Base-by-base conservation (phyloP, 1,140 invertebrate genomes). In the fruit fly (Drosophila melanogaster) region DNA sequence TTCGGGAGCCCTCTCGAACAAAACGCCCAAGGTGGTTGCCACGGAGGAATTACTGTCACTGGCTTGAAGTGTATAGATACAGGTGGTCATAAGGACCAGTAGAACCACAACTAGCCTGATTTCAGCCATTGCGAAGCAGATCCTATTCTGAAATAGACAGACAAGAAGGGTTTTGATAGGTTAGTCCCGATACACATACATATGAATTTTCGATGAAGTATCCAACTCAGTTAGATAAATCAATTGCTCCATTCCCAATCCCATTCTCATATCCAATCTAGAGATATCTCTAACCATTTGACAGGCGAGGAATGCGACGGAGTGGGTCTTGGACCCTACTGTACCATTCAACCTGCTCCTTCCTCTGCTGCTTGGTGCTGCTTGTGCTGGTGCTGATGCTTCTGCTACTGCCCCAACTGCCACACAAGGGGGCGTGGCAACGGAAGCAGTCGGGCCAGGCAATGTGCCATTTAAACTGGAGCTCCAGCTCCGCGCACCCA, bases 1-100 rank as follows among this genome's bases (percentile, higher is more conserved):
- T 85, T 96, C 95, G 0, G 96, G 96, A 57, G 93, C 93, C 17
- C 93, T 93, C 8, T 93, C 93, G 74, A 95, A 94, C 49, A 92
- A 92, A 46, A 93, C 93, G 35, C 93, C 93, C 30, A 94, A 46
- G n/a, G 53, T 40, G 26, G 76, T 47, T 24, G 46, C 41, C 17
- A 49, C 22, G 11, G 51, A 44, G 40, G 37, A 38, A 24, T 17
- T 44, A 33, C 19, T 57, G 14, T 41, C 50, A 26, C 8, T 56
- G 35, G 38, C 33, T 2, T 19, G 26, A 10, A 40, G 37, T 4
- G 24, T n/a, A 19, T 35, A 14, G 40, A 58, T 12, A 19, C 41
- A 33, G 14, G 44, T 43, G 14, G 51, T 30, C 30, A 26, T 26
- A 22, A 22, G 19, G 19, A 22, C 22, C 55, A 87, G 46, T 5